Base-by-base conservation (phyloP, 2,113 vertebrate genomes). In the Plectropomus leopardus region DNA sequence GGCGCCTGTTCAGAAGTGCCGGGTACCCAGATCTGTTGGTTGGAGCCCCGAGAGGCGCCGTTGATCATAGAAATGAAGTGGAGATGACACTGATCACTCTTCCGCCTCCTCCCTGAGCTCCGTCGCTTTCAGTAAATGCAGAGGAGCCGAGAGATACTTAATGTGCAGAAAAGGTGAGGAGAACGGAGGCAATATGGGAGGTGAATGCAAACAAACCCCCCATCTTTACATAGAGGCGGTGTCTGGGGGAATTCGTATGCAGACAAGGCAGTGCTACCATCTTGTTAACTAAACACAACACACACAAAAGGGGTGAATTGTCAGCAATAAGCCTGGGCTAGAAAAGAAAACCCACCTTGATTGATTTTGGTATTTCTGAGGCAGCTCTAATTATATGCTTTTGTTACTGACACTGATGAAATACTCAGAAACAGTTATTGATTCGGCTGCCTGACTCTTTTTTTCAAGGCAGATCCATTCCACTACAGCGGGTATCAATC, bases 41-140 rank as follows among this genome's bases (percentile, higher is more conserved):
- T 51, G 64, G 83, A 75, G 45, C 88, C 86, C 78, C 59, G 19
- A 78, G 89, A 90, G 89, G 82, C 65, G 8, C 66, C 4, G 82
- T 84, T 90, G 89, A 93, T 93, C 89, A 86, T 77, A 72, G 79
- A 86, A 86, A 92, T 86, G 87, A 87, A 92, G 85, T 86, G 82
- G 67, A 86, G 87, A 83, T 85, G 86, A 88, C 87, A 83, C 80
- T 89, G 84, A 93, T 91, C 89, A 84, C 86, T 83, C 79, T 71
- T 82, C 68, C 21, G 42, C 60, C 67, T 78, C 60, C 44, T 78
- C 79, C 82, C 51, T 3, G 1, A 57, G 68, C 72, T 67, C 47
- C 47, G 30, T 55, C 21, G 5, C 83, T 66, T 63, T 72, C 45
- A 60, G 6, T 58, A 66, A 61, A 76, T 7, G 59, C 64, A 28